These are phyloP conservation scores for Drosophila albomicans DNA, from an alignment of 1,140 invertebrate species.

Conservation along the genomic window DNA sequence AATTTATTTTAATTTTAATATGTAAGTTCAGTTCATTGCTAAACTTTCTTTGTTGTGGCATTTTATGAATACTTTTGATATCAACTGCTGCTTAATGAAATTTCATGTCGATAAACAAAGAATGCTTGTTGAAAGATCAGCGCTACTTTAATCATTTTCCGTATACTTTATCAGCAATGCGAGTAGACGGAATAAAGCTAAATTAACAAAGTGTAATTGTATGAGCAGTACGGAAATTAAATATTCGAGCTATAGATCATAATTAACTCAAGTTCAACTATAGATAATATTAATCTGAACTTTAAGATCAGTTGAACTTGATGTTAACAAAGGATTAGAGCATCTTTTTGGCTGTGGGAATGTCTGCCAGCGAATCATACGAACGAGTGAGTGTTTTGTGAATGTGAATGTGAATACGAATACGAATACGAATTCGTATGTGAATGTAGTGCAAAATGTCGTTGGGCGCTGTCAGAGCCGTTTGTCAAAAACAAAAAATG, in stretches of 20 bases:
- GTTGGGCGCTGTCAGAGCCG: constrained; percentile 53
- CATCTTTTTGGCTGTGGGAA: background rate
- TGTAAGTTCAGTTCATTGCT: too few species aligned
- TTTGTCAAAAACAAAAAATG: constrained; percentile 58
- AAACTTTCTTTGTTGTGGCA: too few species aligned
- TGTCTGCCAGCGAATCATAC: too few species aligned
- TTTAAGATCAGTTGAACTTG: constrained; percentile 1
- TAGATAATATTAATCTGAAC: background rate
- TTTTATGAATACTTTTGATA: too few species aligned
- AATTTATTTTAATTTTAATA: too few species aligned
- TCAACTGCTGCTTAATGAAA: too few species aligned
- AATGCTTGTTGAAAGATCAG: too few species aligned
- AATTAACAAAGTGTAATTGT: constrained; percentile 19
- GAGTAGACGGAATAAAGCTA: constrained; percentile 18
- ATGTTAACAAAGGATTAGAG: constrained; percentile 5
- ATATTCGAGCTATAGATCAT: background rate
- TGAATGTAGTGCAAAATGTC: constrained; percentile 57
- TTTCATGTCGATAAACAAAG: too few species aligned
- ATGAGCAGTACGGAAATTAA: constrained; percentile 1
- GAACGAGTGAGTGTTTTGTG: background rate
- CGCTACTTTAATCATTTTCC: background rate
- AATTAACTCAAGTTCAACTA: background rate
- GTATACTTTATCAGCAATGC: constrained; percentile 18
- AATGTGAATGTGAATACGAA: constrained; percentile 3
- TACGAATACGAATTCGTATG: constrained; percentile 21